These are phyloP conservation scores for Eilema depressum DNA, from an alignment of 2,888 invertebrate genomes.

Conservation along the genomic window DNA sequence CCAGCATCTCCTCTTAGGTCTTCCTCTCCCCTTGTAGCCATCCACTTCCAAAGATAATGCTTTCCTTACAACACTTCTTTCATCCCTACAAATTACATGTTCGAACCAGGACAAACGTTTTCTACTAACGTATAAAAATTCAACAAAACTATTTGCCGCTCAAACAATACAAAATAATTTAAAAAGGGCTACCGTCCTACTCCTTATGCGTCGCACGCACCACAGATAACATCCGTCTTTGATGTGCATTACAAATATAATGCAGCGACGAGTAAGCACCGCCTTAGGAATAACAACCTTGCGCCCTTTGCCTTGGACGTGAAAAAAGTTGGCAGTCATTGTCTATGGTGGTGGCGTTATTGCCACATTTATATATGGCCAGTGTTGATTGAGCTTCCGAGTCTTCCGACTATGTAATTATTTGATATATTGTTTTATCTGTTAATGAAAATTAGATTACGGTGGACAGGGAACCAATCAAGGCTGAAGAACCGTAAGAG, in stretches of 20 bases:
- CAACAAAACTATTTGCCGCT: not conserved
- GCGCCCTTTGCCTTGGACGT: slow-evolving; percentile 45
- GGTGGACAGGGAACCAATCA: no score
- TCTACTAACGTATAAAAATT: not conserved
- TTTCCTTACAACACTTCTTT: no score
- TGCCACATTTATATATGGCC: slow-evolving; percentile 25
- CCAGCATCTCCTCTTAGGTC: no score
- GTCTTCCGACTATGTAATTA: not conserved
- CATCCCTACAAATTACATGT: no score
- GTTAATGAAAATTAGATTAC: no score
- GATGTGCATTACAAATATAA: slow-evolving; percentile 39
- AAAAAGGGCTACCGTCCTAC: slow-evolving; percentile 42
- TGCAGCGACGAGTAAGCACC: slow-evolving; percentile 28
- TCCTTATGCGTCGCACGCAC: slow-evolving; percentile 43
- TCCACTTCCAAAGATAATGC: no score
- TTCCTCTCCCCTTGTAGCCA: no score
- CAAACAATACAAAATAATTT: slow-evolving; percentile 38
- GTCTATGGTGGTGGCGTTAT: slow-evolving; percentile 35
- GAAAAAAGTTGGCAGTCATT: slow-evolving; percentile 34
- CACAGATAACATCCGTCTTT: slow-evolving; percentile 53
- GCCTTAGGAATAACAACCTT: slow-evolving; percentile 48
- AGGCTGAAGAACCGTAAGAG: no score
- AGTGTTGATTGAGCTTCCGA: slow-evolving; percentile 34
- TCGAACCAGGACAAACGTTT: not conserved
- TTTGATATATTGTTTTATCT: slow-evolving; percentile 9